Base-by-base conservation (phyloP, 2,797 vertebrate genomes). In the Pseudochirops corinnae region DNA sequence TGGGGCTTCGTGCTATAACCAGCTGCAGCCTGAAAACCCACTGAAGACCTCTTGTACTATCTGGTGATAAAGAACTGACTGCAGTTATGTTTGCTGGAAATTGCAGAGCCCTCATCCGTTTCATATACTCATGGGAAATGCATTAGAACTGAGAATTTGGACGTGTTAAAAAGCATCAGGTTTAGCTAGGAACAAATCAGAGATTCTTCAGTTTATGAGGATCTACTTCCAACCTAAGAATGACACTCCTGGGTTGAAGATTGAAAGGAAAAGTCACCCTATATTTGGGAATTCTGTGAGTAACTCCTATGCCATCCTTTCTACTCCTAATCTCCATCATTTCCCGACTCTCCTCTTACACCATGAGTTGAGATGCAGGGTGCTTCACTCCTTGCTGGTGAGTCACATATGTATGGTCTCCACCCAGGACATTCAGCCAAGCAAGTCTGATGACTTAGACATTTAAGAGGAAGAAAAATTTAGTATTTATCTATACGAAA, bases 371-470 rank as follows among this genome's bases (percentile, higher is more conserved):
- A 87, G 74, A 87, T 87, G 74, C 74, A 87, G 39, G 39, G 21
- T 50, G 39, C 74, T 87, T 87, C 3, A 26, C 39, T 87, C 74
- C 21, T 21, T 87, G 9, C 9, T 28, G 74, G n/a, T 87, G 74
- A 87, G 74, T 87, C 74, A 87, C 39, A 87, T 50, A 50, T 50
- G 24, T 46, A 87, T 87, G 74, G 21, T 87, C 74, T 87, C 74
- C 74, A 87, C 74, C 74, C 74, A 87, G 74, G 74, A 87, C 74
- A 87, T 46, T 87, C 10, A 87, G 74, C 74, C 74, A 87, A 87
- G 74, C 74, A 50, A 87, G 24, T 87, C 39, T 87, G 24, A 87
- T 87, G 74, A 87, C 39, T 46, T 82, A 50, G 39, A 87, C 74
- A 87, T 87, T 87, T 87, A 87, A 87, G 74, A 87, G 21, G 74